phyloP scores from a whole-genome alignment of 2,888 invertebrate species.

The Poecilobothrus nobilitatus region DNA sequence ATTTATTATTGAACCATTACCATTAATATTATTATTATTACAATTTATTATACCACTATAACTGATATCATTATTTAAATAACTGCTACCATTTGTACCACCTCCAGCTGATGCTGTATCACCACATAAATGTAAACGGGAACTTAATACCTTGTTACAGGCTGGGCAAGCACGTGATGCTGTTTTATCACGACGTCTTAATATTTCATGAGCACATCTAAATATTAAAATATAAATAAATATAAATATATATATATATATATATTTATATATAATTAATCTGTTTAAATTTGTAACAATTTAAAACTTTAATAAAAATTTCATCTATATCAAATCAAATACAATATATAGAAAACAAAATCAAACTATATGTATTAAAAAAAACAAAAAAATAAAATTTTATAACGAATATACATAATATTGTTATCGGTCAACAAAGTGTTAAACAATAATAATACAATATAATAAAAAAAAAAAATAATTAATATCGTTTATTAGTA shows the following conservation, averaged over 20 bases:
- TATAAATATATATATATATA: neutral
- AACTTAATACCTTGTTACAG: conserved; percentile 59
- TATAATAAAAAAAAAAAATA: too few relatives aligned
- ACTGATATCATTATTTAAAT: conserved; percentile 9
- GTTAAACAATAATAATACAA: too few relatives aligned
- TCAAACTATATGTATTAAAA: too few relatives aligned
- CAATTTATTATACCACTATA: conserved; percentile 12
- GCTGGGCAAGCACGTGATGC: conserved; percentile 61
- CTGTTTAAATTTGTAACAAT: too few relatives aligned
- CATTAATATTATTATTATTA: conserved; percentile 8
- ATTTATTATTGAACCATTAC: conserved; percentile 10
- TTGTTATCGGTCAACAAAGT: too few relatives aligned
- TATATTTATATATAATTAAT: neutral
- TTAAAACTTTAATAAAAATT: too few relatives aligned
- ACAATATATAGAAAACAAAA: too few relatives aligned
- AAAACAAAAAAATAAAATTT: too few relatives aligned
- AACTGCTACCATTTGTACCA: conserved; percentile 19
- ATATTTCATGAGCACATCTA: conserved; percentile 59
- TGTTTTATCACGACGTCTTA: conserved; percentile 55
- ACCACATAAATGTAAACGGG: conserved; percentile 51
- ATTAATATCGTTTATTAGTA: neutral
- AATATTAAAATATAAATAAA: neutral
- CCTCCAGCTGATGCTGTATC: conserved; percentile 19
- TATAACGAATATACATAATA: too few relatives aligned
- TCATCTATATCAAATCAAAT: too few relatives aligned